A percentile compares a stretch with the other conserved stretches of the same genome.
Evolutionary conservation across 37 sponge, comb jelly and placozoan genomes (phyloP).

Genomic region (Haliclona indistincta): DNA sequence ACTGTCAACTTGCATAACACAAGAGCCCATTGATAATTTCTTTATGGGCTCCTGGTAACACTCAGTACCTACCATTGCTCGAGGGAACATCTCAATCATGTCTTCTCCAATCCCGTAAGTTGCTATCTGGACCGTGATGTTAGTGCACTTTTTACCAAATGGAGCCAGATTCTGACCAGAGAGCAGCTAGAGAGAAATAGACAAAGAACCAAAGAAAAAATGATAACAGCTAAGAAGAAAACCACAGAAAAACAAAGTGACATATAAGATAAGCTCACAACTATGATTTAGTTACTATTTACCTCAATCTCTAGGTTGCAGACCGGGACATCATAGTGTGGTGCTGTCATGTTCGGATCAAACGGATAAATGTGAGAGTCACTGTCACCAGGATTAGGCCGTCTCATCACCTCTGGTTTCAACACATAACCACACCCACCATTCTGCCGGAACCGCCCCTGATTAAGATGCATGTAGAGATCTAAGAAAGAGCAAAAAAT

Average conservation of each 20-base stretch:
- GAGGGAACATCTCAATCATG: slow-evolving; percentile 4
- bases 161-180: slow-evolving; percentile 57
- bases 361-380: neutral
- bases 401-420: slow-evolving; percentile 70
- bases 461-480: slow-evolving; percentile 74
- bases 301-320: slow-evolving; percentile 65
- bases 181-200: slow-evolving; percentile 31
- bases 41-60: too few species aligned
- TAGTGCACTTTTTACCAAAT: slow-evolving; percentile 34
- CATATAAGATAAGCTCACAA: neutral
- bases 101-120: slow-evolving; percentile 57
- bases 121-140: slow-evolving; percentile 36
- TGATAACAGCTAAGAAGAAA: neutral
- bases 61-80: too few species aligned
- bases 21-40: too few species aligned
- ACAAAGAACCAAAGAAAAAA: neutral
- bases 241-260: neutral
- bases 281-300: neutral
- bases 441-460: slow-evolving; percentile 77
- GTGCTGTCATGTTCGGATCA: slow-evolving; percentile 39
- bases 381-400: slow-evolving; percentile 7
- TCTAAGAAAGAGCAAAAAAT: slow-evolving; percentile 12
- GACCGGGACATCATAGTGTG: slow-evolving; percentile 40
- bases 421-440: slow-evolving; percentile 85
- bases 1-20: too few species aligned